These are phyloP conservation scores for Apamea sordens DNA, from an alignment of 2,888 invertebrate species.

Conservation along the genomic window DNA sequence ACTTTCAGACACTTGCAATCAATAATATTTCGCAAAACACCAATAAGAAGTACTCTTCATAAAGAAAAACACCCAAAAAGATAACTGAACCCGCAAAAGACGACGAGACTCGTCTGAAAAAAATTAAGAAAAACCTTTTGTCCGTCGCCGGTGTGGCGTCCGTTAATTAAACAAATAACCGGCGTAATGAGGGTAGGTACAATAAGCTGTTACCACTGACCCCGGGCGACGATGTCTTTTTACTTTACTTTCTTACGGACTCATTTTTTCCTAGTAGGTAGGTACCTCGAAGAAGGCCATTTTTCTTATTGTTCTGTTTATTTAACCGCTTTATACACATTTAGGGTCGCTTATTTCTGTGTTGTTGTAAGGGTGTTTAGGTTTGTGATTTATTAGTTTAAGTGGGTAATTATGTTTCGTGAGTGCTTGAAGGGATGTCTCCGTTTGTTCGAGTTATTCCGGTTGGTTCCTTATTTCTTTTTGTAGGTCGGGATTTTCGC, in stretches of 20 bases:
- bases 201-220: conserved; percentile 71
- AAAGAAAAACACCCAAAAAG: conserved; percentile 45
- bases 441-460: background rate
- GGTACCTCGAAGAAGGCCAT: conserved; percentile 30
- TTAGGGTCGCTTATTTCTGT: conserved; percentile 46
- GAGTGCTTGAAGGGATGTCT: conserved; percentile 23
- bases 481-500: background rate
- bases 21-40: conserved; percentile 10
- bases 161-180: conserved; percentile 82
- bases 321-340: conserved; percentile 52
- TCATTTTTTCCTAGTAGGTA: conserved; percentile 44
- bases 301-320: conserved; percentile 54
- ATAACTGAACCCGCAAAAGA: conserved; percentile 38
- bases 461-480: conserved; percentile 3
- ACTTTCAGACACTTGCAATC: background rate
- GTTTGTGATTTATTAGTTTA: conserved; percentile 49
- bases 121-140: conserved; percentile 73
- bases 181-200: conserved; percentile 74
- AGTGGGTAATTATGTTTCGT: conserved; percentile 30
- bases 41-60: conserved; percentile 2
- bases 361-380: conserved; percentile 28
- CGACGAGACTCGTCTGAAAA: conserved; percentile 51
- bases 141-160: conserved; percentile 67
- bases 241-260: conserved; percentile 48
- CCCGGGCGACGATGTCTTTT: conserved; percentile 59